Percentiles rank a stretch among this genome's conserved stretches.
These are phyloP conservation scores for Rhogogaster chlorosoma DNA, from an alignment of 2,888 invertebrate species.

Conservation along the genomic window DNA sequence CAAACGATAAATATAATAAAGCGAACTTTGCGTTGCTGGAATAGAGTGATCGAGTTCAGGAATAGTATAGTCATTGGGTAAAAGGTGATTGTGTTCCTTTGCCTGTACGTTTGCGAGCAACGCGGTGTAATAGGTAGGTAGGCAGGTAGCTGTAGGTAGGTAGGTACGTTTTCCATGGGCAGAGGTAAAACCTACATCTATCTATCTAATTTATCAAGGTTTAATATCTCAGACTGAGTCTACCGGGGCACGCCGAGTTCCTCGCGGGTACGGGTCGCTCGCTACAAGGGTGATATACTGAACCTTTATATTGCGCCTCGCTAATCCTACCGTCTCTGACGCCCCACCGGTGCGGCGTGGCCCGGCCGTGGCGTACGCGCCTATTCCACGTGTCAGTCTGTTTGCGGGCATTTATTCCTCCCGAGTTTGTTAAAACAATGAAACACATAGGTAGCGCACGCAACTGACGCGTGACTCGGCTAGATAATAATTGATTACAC, in stretches of 20 bases:
- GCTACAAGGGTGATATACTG: slow-evolving; percentile 56
- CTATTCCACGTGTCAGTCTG: slow-evolving; percentile 42
- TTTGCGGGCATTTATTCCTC: slow-evolving; percentile 25
- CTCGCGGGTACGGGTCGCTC: neutral
- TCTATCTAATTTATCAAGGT: slow-evolving; percentile 67
- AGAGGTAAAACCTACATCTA: neutral
- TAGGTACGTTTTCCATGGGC: neutral
- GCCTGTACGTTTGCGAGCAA: neutral
- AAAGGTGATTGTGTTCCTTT: neutral
- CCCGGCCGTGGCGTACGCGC: neutral
- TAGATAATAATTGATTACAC: slow-evolving; percentile 29
- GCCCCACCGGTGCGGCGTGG: neutral
- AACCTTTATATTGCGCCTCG: slow-evolving; percentile 56
- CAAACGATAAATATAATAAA: neutral
- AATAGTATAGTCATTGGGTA: neutral
- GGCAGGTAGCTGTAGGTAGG: neutral
- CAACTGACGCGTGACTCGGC: slow-evolving; percentile 30
- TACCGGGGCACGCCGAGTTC: slow-evolving; percentile 55
- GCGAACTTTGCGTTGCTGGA: neutral
- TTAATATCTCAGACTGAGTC: slow-evolving; percentile 67
- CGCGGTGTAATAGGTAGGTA: neutral
- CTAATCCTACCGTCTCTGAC: slow-evolving; percentile 43
- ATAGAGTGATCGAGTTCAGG: neutral
- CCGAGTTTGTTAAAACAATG: slow-evolving; percentile 25
- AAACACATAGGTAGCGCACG: neutral